Percentiles rank a stretch among this genome's conserved stretches.
Evolutionary conservation across 2,113 vertebrate genomes (phyloP).

Genomic region (Bagarius yarrelli): DNA sequence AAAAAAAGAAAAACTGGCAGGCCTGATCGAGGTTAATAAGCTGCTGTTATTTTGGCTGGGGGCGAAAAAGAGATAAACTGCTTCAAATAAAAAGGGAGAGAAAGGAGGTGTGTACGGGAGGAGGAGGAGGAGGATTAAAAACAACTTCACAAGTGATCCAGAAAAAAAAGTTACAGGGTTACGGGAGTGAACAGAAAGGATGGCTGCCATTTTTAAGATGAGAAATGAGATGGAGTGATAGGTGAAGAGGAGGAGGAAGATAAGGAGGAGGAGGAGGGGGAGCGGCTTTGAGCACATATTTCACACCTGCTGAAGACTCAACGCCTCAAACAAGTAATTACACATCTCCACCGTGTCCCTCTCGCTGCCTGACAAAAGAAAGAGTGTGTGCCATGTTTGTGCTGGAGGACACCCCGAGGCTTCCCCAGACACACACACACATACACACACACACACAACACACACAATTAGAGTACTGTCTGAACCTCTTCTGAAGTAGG

Average conservation of each 20-base stretch:
- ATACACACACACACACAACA: slow-evolving; percentile 40
- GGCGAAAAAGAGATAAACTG: slow-evolving; percentile 63
- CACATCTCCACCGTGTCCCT: slow-evolving; percentile 62
- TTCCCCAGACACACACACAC: slow-evolving; percentile 23
- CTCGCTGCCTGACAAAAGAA: slow-evolving; percentile 55
- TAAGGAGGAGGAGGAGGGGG: slow-evolving; percentile 41
- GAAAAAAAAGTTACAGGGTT: background rate
- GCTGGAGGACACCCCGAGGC: slow-evolving; percentile 41
- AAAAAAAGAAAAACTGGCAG: slow-evolving; percentile 48
- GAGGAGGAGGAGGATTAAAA: slow-evolving; percentile 29
- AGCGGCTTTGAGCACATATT: slow-evolving; percentile 56
- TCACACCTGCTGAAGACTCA: slow-evolving; percentile 71
- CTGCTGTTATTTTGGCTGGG: slow-evolving; percentile 69
- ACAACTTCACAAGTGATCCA: slow-evolving; percentile 44
- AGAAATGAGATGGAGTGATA: slow-evolving; percentile 35
- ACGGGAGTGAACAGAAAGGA: slow-evolving; percentile 27
- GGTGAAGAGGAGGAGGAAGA: slow-evolving; percentile 39
- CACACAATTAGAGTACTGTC: slow-evolving; percentile 40
- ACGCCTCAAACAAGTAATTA: slow-evolving; percentile 67
- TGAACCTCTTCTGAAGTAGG: slow-evolving; percentile 53
- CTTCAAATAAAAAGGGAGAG: slow-evolving; percentile 48
- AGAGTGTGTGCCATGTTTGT: slow-evolving; percentile 48
- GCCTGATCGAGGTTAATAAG: slow-evolving; percentile 75
- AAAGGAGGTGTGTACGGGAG: slow-evolving; percentile 41
- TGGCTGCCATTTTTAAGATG: slow-evolving; percentile 10